These are phyloP conservation scores for Metridium senile DNA, from an alignment of 92 coral and sea anemone species.

Conservation along the genomic window DNA sequence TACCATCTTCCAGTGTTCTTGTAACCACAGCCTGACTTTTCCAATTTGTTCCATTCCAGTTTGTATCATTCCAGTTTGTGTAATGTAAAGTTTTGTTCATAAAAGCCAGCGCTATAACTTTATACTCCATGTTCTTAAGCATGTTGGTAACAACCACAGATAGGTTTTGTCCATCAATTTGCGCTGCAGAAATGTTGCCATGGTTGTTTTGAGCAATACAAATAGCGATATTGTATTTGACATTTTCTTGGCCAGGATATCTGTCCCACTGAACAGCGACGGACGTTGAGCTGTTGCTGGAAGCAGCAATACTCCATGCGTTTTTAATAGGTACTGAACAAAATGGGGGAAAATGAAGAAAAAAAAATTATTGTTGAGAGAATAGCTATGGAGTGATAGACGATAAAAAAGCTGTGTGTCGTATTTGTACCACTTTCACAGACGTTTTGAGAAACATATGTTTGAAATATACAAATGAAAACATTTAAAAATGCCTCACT, in stretches of 20 bases:
- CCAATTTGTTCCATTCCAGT: neutral
- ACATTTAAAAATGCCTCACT: no score
- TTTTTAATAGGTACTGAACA: neutral
- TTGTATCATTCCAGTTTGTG: neutral
- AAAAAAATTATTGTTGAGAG: neutral
- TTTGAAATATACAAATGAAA: neutral
- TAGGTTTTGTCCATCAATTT: neutral
- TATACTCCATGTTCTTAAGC: neutral
- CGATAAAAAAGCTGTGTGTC: no score
- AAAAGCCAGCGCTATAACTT: neutral
- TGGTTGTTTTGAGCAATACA: neutral
- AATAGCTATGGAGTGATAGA: neutral
- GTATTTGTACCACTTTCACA: no score
- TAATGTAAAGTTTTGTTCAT: neutral
- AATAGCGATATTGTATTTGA: neutral
- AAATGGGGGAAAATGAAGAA: neutral
- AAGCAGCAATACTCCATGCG: neutral
- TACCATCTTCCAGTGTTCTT: conserved; percentile 20
- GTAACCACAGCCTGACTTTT: conserved; percentile 8
- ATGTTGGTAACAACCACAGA: neutral
- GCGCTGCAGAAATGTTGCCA: neutral
- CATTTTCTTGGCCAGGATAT: neutral
- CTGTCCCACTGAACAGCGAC: neutral
- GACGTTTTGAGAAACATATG: neutral
- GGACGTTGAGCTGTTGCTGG: neutral